phyloP scores from a whole-genome alignment of 2,797 vertebrate genomes.

The Liasis olivaceus region DNA sequence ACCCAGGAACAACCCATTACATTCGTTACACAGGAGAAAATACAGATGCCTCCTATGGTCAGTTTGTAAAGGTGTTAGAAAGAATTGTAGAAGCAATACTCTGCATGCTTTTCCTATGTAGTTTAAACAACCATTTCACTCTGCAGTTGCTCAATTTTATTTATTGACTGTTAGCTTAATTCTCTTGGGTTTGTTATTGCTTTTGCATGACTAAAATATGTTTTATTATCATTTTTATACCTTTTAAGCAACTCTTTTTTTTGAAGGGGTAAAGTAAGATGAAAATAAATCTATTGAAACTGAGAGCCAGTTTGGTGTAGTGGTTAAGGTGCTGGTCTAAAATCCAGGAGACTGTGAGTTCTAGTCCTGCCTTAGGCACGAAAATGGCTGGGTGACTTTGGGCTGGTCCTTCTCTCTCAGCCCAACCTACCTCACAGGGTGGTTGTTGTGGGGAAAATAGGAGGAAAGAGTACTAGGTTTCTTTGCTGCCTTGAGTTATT shows the following conservation, averaged over 20 bases:
- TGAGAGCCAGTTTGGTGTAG: too few species aligned
- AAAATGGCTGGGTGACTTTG: too few species aligned
- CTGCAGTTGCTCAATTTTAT: neutral
- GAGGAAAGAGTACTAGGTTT: too few species aligned
- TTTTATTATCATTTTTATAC: neutral
- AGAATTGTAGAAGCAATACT: neutral
- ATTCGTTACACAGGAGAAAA: neutral
- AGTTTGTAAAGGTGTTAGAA: neutral
- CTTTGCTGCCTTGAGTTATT: too few species aligned
- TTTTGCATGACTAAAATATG: neutral
- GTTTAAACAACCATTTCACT: neutral
- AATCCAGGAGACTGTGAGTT: too few species aligned
- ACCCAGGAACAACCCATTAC: neutral
- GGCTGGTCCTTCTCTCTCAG: too few species aligned
- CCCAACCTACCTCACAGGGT: too few species aligned
- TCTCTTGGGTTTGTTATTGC: neutral
- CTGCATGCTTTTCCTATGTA: neutral
- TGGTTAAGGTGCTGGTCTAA: too few species aligned
- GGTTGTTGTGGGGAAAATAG: too few species aligned
- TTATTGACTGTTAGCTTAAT: neutral
- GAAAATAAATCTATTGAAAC: too few species aligned
- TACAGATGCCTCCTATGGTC: neutral
- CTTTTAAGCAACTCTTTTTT: neutral
- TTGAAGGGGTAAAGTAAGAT: neutral
- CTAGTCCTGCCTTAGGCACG: too few species aligned